phyloP scores from a whole-genome alignment of 2,113 vertebrate genomes.

The Atlantisia rogersi region DNA sequence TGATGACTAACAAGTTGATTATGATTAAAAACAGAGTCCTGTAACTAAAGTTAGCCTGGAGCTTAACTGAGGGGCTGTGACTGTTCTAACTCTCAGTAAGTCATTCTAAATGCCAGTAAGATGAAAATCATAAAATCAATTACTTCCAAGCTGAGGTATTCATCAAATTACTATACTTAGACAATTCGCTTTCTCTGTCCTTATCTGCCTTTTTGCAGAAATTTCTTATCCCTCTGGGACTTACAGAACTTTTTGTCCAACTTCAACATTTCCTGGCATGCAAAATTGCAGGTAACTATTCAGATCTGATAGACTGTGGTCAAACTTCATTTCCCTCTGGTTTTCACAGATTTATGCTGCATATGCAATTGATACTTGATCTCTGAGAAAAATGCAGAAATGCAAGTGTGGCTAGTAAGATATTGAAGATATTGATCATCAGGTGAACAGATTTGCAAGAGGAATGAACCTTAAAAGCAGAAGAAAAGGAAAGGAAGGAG shows the following conservation, averaged over 20 bases:
- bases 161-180: neutral
- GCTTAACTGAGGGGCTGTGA: neutral
- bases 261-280: neutral
- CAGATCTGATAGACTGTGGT: neutral
- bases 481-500: neutral
- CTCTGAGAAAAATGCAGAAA: neutral
- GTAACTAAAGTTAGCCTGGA: conserved; percentile 34
- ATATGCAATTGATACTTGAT: neutral
- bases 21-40: conserved; percentile 63
- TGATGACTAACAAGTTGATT: conserved; percentile 65
- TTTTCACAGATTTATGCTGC: neutral
- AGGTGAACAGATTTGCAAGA: neutral
- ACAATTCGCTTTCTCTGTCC: neutral
- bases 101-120: conserved; percentile 12
- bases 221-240: neutral
- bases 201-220: conserved; percentile 12
- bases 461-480: neutral
- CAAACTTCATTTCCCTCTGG: neutral
- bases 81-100: neutral
- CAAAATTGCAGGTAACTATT: neutral
- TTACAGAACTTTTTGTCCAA: neutral
- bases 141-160: conserved; percentile 32
- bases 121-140: conserved; percentile 32
- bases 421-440: neutral
- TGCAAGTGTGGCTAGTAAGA: neutral